Percentiles rank a stretch among this genome's conserved stretches.
Evolutionary conservation across 1,140 invertebrate species (phyloP).

Genomic region (Neodiprion fabricii): DNA sequence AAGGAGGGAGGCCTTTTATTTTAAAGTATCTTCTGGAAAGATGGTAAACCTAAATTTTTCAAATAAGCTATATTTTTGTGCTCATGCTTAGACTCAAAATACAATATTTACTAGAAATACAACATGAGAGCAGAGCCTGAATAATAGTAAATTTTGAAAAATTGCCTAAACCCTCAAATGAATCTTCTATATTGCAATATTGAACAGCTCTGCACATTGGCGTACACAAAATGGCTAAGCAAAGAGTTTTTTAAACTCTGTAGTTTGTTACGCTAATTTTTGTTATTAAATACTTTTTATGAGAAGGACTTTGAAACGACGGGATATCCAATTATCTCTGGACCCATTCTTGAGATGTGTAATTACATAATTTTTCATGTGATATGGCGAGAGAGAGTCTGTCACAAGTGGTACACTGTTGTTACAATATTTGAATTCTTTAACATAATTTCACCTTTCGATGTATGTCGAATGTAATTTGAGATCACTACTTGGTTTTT

Average conservation of each 20-base stretch:
- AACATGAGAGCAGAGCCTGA: neutral
- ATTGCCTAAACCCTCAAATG: neutral
- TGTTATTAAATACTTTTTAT: conserved; percentile 32
- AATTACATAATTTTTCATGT: neutral
- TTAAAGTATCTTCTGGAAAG: neutral
- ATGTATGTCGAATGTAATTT: neutral
- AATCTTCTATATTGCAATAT: neutral
- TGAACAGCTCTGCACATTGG: neutral
- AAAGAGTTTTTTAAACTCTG: conserved; percentile 27
- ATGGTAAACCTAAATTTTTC: neutral
- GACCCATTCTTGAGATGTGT: neutral
- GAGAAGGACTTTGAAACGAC: neutral
- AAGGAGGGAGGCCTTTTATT: neutral
- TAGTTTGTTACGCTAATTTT: conserved; percentile 47
- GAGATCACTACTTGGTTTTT: neutral
- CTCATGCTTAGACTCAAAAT: neutral
- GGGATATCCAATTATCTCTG: neutral
- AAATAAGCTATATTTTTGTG: neutral
- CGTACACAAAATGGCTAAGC: conserved; percentile 27
- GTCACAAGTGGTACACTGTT: neutral
- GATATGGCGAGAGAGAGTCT: neutral
- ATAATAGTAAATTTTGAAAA: neutral
- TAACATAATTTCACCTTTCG: neutral
- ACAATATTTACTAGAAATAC: neutral
- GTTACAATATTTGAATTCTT: neutral